A percentile compares a stretch with the other conserved stretches of the same genome.
phyloP scores from a whole-genome alignment of 2,797 vertebrate genomes.

The Vultur gryphus region DNA sequence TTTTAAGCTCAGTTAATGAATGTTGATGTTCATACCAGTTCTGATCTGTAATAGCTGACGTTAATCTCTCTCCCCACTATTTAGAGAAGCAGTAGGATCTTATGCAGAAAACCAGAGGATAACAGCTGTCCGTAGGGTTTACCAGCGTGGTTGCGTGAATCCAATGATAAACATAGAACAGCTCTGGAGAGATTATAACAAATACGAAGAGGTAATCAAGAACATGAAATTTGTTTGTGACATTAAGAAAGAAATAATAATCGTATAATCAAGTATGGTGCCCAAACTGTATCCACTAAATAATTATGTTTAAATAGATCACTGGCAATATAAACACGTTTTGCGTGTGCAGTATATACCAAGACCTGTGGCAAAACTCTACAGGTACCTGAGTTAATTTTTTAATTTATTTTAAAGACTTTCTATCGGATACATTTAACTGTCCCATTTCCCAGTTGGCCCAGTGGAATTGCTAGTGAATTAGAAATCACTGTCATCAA shows the following conservation, averaged over 20 bases:
- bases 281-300: background rate
- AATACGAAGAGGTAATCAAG: conserved; percentile 93
- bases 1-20: background rate
- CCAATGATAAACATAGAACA: conserved; percentile 99
- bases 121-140: conserved; percentile 96
- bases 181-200: conserved; percentile 99
- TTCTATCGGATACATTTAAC: background rate
- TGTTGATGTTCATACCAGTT: conserved; percentile 41
- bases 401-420: background rate
- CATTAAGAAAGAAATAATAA: background rate
- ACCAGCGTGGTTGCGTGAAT: conserved; percentile 98
- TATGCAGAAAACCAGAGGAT: conserved; percentile 99
- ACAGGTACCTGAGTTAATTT: background rate
- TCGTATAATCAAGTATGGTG: background rate
- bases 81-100: conserved; percentile 95
- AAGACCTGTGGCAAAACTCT: background rate
- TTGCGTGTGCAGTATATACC: background rate
- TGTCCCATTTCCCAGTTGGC: background rate
- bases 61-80: conserved; percentile 53
- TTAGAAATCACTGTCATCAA: background rate
- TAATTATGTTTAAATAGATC: background rate
- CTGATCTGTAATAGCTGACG: conserved; percentile 26
- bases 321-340: rapidly evolving
- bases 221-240: conserved; percentile 2
- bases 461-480: background rate